These are phyloP conservation scores for Oriolus oriolus DNA, from an alignment of 2,113 vertebrate genomes.

Conservation along the genomic window DNA sequence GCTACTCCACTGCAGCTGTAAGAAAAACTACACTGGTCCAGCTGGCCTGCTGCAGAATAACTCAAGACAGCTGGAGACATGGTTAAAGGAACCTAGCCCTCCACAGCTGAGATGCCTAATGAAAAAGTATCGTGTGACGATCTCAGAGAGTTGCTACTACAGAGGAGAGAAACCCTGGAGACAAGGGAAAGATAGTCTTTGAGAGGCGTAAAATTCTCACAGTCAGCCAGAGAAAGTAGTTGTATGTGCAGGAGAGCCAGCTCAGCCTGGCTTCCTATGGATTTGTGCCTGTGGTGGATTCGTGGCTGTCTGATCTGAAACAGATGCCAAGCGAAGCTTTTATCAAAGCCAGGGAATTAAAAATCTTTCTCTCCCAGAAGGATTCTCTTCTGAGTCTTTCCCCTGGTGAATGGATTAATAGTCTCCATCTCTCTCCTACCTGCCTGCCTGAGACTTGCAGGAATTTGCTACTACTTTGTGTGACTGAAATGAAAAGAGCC, in stretches of 20 bases:
- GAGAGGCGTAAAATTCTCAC: slow-evolving; percentile 39
- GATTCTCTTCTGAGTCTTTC: not conserved
- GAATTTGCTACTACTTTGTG: not conserved
- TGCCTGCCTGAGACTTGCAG: not conserved
- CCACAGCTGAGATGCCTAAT: slow-evolving; percentile 6
- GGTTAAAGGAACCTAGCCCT: not conserved
- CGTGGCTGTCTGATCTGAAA: slow-evolving; percentile 24
- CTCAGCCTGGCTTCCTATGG: not conserved
- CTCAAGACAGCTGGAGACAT: slow-evolving; percentile 26
- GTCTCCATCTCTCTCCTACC: not conserved
- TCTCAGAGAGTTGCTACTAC: not conserved
- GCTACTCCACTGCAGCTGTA: not conserved
- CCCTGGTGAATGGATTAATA: not conserved
- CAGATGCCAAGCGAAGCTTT: slow-evolving; percentile 1
- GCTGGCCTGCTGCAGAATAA: not conserved
- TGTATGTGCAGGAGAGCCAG: not conserved
- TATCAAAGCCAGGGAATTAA: slow-evolving; percentile 55
- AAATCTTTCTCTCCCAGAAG: not conserved
- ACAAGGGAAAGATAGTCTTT: not conserved
- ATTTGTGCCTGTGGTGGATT: slow-evolving; percentile 32
- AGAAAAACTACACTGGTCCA: not conserved
- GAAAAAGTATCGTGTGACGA: not conserved
- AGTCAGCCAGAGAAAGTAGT: slow-evolving; percentile 4
- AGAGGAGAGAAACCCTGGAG: not conserved
- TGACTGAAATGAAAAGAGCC: not conserved